Conservation (phyloP, 2,888 invertebrate genomes). For the Sesia bembeciformis region DNA sequence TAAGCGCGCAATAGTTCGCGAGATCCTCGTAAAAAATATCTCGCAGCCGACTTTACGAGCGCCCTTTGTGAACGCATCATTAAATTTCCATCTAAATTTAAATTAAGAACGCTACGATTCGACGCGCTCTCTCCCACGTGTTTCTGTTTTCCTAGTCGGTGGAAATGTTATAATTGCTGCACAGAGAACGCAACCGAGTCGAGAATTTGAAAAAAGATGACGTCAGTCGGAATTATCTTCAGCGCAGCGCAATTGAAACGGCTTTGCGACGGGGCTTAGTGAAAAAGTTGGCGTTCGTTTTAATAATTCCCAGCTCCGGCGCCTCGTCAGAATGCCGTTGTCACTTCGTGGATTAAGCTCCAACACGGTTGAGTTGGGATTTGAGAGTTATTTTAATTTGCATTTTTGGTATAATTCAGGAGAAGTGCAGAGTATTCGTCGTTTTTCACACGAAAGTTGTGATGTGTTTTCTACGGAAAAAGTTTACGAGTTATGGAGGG, state of each 20-base stretch:
- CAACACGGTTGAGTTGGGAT: constrained; percentile 72
- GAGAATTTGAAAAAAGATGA: constrained; percentile 73
- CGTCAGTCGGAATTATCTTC: constrained; percentile 74
- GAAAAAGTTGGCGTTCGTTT: constrained; percentile 75
- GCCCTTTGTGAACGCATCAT: constrained; percentile 74
- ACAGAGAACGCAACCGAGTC: constrained; percentile 67
- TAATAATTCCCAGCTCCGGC: constrained; percentile 74
- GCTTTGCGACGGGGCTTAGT: constrained; percentile 73
- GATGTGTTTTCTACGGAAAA: constrained; percentile 31
- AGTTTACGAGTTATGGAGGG: constrained; percentile 43
- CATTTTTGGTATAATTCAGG: constrained; percentile 53
- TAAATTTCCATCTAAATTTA: constrained; percentile 75
- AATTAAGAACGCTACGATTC: constrained; percentile 68
- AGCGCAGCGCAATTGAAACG: constrained; percentile 75
- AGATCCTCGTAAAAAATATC: constrained; percentile 75
- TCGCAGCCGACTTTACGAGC: constrained; percentile 73
- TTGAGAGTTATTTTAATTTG: constrained; percentile 73
- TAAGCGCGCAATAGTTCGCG: constrained; percentile 75
- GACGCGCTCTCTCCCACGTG: constrained; percentile 65
- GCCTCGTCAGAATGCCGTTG: constrained; percentile 75
- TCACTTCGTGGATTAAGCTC: constrained; percentile 74
- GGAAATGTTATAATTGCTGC: constrained; percentile 74
- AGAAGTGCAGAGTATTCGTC: constrained; percentile 31
- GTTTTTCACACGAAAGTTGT: constrained; percentile 29
- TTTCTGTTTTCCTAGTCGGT: constrained; percentile 72